Evolutionary conservation across 2,797 vertebrate genomes (phyloP), one percentile per base, ranked within the genome.

Genomic region (Platyrinchus mystaceus): DNA sequence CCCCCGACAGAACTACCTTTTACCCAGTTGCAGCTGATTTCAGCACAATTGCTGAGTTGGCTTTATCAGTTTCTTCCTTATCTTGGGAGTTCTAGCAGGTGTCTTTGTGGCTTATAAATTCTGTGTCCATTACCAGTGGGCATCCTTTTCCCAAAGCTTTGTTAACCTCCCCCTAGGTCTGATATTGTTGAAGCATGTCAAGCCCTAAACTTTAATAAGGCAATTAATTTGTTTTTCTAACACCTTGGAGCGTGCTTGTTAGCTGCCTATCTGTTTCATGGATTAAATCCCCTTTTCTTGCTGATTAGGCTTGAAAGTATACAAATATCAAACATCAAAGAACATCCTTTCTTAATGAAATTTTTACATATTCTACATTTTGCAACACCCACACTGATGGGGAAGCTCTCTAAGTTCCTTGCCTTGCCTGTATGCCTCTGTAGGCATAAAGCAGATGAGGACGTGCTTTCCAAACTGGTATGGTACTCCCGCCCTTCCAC

Each of bases 1-100:
- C 22, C 32, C 22, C 53, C 47, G 19, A 27, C 0, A 0, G 21
- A 81, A 81, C 26, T 15, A 26, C 1, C 0, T 68, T 75, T 76
- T 63, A 37, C 44, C 28, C 21, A 52, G 9, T 34, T 46, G 4
- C 7, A 16, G 37, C 14, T 83, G 50, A 70, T 50, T 59, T 30
- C 58, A 58, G 44, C 21, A 20, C 44, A 19, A 4, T 44, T 64
- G 14, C 30, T 44, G 41, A 64, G 3, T 11, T n/a, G 2, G 41
- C 36, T 37, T 41, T 53, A 49, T 50, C 44, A 37, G 10, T 36
- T 50, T 73, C 27, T 50, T 55, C 26, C 47, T 55, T 47, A 32
- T 34, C 32, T 14, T 36, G 17, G 30, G 46, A 59, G 5, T 47
- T 60, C 21, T 41, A 27, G 24, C 24, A 41, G 17, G 14, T 47